These are phyloP conservation scores for Philhelius pedissequus DNA, from an alignment of 2,888 invertebrate species.

Conservation along the genomic window DNA sequence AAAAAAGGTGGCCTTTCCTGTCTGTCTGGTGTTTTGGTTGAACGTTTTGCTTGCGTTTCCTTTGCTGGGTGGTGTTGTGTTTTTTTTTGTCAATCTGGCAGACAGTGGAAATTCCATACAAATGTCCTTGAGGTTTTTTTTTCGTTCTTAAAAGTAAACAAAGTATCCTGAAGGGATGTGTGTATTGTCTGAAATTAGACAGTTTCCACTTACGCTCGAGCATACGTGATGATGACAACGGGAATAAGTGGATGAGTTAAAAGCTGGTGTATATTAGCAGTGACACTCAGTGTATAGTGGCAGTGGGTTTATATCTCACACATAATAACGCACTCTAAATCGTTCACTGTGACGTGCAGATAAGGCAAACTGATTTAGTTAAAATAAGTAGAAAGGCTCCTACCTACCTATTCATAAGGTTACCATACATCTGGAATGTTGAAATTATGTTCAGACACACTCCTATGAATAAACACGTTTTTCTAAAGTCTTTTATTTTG, in stretches of 20 bases:
- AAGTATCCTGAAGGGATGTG: not conserved
- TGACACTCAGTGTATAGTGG: not conserved
- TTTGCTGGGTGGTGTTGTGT: not conserved
- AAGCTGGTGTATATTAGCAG: not conserved
- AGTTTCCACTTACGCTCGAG: constrained; percentile 55
- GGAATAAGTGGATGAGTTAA: not conserved
- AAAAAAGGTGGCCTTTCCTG: constrained; percentile 6
- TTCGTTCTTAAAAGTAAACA: not conserved
- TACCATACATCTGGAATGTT: not conserved
- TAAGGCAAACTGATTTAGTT: not conserved
- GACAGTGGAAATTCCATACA: constrained; percentile 30
- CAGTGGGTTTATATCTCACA: constrained; percentile 11
- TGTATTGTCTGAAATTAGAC: constrained; percentile 54
- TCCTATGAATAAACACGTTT: too few species aligned
- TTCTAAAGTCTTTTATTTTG: too few species aligned
- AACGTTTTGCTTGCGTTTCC: constrained; percentile 2
- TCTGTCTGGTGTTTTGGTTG: constrained; percentile 34
- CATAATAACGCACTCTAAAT: constrained; percentile 38
- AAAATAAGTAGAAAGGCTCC: not conserved
- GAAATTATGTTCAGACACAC: not conserved
- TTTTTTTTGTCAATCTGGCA: not conserved
- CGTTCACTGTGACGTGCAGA: constrained; percentile 29
- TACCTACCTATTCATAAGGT: not conserved
- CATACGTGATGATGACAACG: constrained; percentile 47
- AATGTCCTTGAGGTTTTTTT: constrained; percentile 27